Base-by-base conservation (phyloP, 2,888 invertebrate genomes). In the Metopia argyrocephala region DNA sequence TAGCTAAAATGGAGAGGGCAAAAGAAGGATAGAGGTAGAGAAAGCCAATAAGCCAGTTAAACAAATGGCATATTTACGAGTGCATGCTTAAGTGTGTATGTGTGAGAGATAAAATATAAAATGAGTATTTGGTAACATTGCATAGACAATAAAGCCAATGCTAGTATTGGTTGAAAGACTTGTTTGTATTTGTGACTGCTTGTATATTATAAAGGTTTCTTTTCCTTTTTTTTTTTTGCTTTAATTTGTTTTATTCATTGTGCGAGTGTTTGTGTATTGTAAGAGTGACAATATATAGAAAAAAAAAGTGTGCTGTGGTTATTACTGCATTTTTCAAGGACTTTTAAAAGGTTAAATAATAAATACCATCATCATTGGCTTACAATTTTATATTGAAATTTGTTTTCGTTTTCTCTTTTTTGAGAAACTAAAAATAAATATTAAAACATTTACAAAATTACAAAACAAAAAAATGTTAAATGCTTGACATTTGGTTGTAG, bases 301-400 rank as follows among this genome's bases (percentile, higher is more conserved):
- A 28, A 9, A 4, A 12, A 12, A 18, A 38, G 18, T 38, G 31
- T 65, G 50, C 50, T 31, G 50, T 69, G 50, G 48, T 57, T 48
- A 48, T 61, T 25, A 74, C 65, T 76, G 69, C 57, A 73, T 31
- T 61, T 65, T 69, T 74, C 80, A 81, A 78, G 76, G 80, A 74
- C 65, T 48, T 61, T 69, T 54, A 23, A 56, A 81, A 74, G 68
- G 73, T 59, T 75, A 52, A 52, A 48, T 21, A 48, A 56, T 27
- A n/a, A 56, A 6, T 25, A 48, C 9, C 0, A 31, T 31, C 31
- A 31, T 31, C 31, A 31, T 31, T 31, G 31, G 31, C 31, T 38
- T 38, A 38, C 9, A 38, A 38, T 38, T 38, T n/a, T 20, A 38
- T 38, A 38, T 12, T 15, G 38, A 38, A 38, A 38, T 38, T 31